Base-by-base conservation (phyloP, 2,888 invertebrate species). In the Platerodrilus igneus region DNA sequence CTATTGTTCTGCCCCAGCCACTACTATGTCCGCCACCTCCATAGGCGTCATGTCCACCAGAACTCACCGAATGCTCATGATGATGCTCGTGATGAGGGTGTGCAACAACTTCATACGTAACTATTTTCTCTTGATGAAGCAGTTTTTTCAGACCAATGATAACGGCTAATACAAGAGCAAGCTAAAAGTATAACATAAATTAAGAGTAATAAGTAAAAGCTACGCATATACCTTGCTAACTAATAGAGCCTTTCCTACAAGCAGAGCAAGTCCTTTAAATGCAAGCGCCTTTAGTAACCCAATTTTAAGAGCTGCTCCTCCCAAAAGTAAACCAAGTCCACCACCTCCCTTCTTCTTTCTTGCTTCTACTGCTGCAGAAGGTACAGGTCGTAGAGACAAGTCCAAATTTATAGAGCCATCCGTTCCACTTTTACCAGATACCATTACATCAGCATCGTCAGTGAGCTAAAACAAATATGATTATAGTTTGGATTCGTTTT, bases 91-190 rank as follows among this genome's bases (percentile, higher is more conserved):
- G 78, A 44, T 81, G 81, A 0, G 79, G 78, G 55, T 83, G 82
- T 2, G 86, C 80, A 18, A 84, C 84, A 1, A 84, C 81, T 61
- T 85, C 83, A 59, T 83, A 84, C 0, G 81, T 83, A 17, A 87
- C 80, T 66, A 82, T 79, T 50, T 78, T 79, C 52, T 77, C 85
- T 60, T 81, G 81, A 31, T 80, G 80, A 67, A 89, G 79, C 23
- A 90, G 71, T 58, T 89, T 89, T 73, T 87, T 89, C 58, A 89
- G 63, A 18, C 87, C 88, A 50, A 89, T 84, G 52, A 89, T 81
- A 26, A 81, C 81, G 8, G 89, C 85, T 37, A 89, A 68, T 3
- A 89, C 75, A 6, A 90, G 73, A 2, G 89, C 89, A 34, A 89
- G 81, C 75, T 69, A 47, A 32, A 61, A 60, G 41, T 41, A 13